These are phyloP conservation scores for Hepsetus odoe DNA, from an alignment of 2,113 vertebrate species.

Conservation along the genomic window DNA sequence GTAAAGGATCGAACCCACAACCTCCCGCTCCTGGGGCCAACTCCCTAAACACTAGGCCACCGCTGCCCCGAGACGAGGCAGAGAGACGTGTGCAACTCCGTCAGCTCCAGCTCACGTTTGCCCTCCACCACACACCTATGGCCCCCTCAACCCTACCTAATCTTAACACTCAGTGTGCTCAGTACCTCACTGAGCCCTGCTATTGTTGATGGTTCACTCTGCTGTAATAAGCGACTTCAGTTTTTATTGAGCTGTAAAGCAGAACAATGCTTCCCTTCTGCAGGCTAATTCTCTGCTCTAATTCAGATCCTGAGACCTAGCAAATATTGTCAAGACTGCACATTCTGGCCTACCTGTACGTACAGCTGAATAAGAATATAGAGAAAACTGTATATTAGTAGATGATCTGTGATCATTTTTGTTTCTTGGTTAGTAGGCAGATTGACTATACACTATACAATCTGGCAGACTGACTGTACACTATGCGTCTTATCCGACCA, in stretches of 20 bases:
- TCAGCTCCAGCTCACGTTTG: conserved; percentile 4
- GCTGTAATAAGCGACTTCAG: conserved; percentile 9
- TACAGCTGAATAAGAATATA: not conserved
- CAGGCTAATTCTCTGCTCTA: conserved; percentile 6
- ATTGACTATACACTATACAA: no score
- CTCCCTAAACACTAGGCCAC: no score
- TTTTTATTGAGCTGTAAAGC: conserved; percentile 1
- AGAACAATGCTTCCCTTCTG: not conserved
- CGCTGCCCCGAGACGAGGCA: no score
- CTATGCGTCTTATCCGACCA: no score
- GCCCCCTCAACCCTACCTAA: conserved; percentile 26
- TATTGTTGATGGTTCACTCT: conserved; percentile 37
- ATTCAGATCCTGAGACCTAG: not conserved
- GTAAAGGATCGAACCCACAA: no score
- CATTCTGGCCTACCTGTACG: not conserved
- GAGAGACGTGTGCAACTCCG: no score
- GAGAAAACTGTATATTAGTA: not conserved
- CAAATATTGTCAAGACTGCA: not conserved
- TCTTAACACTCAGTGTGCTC: conserved; percentile 13
- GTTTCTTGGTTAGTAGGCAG: not conserved
- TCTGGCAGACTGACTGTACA: no score
- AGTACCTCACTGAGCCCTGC: conserved; percentile 1
- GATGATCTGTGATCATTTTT: not conserved
- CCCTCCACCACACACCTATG: conserved; percentile 18
- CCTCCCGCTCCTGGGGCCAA: no score